A percentile compares a stretch with the other conserved stretches of the same genome.
Evolutionary conservation across 2,888 invertebrate species (phyloP).

Genomic region (Drosophila nr. perissopoda): DNA sequence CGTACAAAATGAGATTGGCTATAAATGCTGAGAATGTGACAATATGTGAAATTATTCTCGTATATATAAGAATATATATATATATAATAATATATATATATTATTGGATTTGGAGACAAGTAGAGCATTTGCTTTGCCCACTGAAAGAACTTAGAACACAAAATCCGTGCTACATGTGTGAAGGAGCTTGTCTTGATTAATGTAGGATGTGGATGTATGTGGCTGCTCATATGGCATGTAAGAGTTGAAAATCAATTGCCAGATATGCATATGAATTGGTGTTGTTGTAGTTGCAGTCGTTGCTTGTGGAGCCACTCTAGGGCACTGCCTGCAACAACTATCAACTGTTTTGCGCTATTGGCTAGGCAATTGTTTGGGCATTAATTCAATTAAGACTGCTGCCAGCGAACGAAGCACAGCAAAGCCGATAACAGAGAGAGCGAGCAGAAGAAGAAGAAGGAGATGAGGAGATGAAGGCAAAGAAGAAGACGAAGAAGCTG

Average conservation of each 20-base stretch:
- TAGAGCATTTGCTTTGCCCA: background rate
- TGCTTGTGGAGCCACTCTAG: background rate
- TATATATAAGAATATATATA: background rate
- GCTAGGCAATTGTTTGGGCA: constrained; percentile 25
- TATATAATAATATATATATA: background rate
- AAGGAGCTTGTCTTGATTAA: background rate
- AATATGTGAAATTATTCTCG: background rate
- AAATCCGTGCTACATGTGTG: background rate
- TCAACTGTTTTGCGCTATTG: constrained; percentile 12
- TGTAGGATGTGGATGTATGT: background rate
- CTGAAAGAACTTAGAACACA: background rate
- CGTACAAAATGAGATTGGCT: constrained; percentile 1
- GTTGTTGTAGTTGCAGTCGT: background rate
- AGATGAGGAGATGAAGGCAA: background rate
- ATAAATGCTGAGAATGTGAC: constrained; percentile 12
- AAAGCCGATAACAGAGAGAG: background rate
- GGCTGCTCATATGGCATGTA: background rate
- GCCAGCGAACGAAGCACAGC: background rate
- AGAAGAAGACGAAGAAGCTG: constrained; percentile 16
- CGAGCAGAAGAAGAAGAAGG: background rate
- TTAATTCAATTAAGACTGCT: constrained; percentile 30
- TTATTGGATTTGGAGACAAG: background rate
- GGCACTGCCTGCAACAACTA: background rate
- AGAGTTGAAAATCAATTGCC: background rate
- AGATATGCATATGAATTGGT: background rate